phyloP scores from a whole-genome alignment of 2,888 invertebrate species.

The Brenthis daphne region DNA sequence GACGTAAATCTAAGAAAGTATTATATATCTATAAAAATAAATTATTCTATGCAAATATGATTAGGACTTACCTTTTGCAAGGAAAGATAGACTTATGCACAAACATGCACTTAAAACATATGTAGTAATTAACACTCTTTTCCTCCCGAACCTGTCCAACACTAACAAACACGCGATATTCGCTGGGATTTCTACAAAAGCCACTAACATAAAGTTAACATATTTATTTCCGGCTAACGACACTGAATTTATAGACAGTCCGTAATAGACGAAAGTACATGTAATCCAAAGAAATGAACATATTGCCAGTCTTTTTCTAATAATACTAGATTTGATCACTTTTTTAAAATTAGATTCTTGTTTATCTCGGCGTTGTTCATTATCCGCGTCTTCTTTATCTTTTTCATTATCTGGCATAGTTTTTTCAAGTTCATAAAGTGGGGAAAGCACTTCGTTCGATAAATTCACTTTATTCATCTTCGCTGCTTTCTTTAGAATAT shows the following conservation, averaged over 20 bases:
- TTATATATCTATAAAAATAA: too few relatives aligned
- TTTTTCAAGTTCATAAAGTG: constrained; percentile 59
- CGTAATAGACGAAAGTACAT: constrained; percentile 91
- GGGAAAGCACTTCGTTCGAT: constrained; percentile 65
- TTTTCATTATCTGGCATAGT: constrained; percentile 40
- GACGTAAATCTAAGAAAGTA: too few relatives aligned
- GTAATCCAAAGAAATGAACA: constrained; percentile 91
- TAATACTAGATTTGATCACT: constrained; percentile 80
- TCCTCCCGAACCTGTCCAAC: constrained; percentile 85
- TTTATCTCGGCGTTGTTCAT: constrained; percentile 32
- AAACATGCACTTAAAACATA: constrained; percentile 85
- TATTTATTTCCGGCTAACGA: constrained; percentile 89
- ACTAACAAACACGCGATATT: constrained; percentile 84
- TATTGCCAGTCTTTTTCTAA: constrained; percentile 81
- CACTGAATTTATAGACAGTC: constrained; percentile 89
- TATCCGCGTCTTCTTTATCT: constrained; percentile 35
- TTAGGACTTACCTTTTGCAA: constrained; percentile 77
- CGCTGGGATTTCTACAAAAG: constrained; percentile 87
- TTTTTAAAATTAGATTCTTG: constrained; percentile 58
- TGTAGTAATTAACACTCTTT: constrained; percentile 83
- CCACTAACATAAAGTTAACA: constrained; percentile 87
- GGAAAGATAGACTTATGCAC: constrained; percentile 83
- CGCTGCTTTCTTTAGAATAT: constrained; percentile 85
- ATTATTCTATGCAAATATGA: constrained; percentile 27
- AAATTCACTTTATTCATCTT: constrained; percentile 82